Percentiles rank a stretch among this genome's conserved stretches.
Evolutionary conservation across 2,888 invertebrate genomes (phyloP).

Genomic region (Sinopyrophorus schimmeli): DNA sequence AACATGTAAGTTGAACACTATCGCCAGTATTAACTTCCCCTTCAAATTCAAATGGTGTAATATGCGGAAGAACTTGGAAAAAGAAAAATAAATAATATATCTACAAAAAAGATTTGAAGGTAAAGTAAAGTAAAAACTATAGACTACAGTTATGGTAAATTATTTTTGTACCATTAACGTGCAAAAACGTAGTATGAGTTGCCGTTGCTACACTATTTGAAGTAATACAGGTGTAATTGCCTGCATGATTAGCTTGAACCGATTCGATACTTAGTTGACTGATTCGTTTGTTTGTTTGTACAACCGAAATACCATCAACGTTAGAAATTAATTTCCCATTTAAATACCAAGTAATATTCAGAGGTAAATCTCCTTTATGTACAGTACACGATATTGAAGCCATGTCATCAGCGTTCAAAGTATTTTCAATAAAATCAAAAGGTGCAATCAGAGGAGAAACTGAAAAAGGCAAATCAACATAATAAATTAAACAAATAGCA

Average conservation of each 20-base stretch:
- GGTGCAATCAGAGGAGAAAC: slow-evolving; percentile 60
- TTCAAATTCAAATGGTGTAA: slow-evolving; percentile 69
- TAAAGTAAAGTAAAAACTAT: too few relatives aligned
- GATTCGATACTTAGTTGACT: slow-evolving; percentile 65
- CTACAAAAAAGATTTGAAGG: too few relatives aligned
- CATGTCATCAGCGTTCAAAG: slow-evolving; percentile 69
- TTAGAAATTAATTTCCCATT: slow-evolving; percentile 47
- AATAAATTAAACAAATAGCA: background rate
- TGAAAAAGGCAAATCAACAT: too few relatives aligned
- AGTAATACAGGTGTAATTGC: slow-evolving; percentile 68
- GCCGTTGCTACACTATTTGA: slow-evolving; percentile 58
- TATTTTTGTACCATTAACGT: slow-evolving; percentile 62
- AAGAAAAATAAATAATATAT: too few relatives aligned
- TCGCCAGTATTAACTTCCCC: slow-evolving; percentile 70
- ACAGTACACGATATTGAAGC: slow-evolving; percentile 70
- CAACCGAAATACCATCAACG: slow-evolving; percentile 59
- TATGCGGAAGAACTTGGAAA: slow-evolving; percentile 67
- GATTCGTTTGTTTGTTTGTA: slow-evolving; percentile 57
- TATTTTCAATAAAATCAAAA: slow-evolving; percentile 60
- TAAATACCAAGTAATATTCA: slow-evolving; percentile 65
- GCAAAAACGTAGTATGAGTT: slow-evolving; percentile 44
- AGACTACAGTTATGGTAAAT: slow-evolving; percentile 4
- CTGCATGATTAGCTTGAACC: slow-evolving; percentile 64
- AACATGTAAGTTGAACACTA: slow-evolving; percentile 66
- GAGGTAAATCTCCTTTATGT: slow-evolving; percentile 72